phyloP scores from a whole-genome alignment of 92 coral and sea anemone genomes.

The Blastomussa wellsi region DNA sequence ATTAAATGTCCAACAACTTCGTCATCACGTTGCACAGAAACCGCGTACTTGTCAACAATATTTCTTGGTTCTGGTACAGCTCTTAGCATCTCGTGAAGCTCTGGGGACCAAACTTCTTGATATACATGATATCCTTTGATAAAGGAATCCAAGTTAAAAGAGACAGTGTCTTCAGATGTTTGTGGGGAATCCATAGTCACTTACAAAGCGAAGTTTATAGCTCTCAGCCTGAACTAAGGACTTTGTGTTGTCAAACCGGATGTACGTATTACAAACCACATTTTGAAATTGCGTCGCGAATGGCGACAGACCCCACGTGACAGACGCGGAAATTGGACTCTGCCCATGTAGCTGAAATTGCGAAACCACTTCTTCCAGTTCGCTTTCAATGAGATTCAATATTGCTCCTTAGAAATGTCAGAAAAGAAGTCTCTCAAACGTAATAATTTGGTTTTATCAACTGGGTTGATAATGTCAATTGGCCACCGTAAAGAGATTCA shows the following conservation, averaged over 20 bases:
- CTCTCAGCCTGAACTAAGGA: slow-evolving; percentile 24
- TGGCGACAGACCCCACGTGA: slow-evolving; percentile 19
- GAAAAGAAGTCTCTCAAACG: slow-evolving; percentile 43
- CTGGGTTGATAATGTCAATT: too few relatives aligned
- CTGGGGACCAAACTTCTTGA: slow-evolving; percentile 36
- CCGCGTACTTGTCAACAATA: slow-evolving; percentile 50
- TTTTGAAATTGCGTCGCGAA: slow-evolving; percentile 26
- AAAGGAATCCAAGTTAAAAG: slow-evolving; percentile 40
- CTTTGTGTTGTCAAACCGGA: slow-evolving; percentile 30
- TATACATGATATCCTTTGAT: slow-evolving; percentile 54
- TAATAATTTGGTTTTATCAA: too few relatives aligned
- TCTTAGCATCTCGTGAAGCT: slow-evolving; percentile 45
- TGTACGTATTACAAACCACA: slow-evolving; percentile 19
- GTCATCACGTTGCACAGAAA: too few relatives aligned
- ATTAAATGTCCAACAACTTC: slow-evolving; percentile 47
- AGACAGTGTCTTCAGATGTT: slow-evolving; percentile 44
- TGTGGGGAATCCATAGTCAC: slow-evolving; percentile 21
- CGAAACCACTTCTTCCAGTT: slow-evolving; percentile 33
- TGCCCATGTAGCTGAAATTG: background rate
- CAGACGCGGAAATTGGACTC: background rate
- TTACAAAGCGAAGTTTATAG: slow-evolving; percentile 18
- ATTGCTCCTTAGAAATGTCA: slow-evolving; percentile 20
- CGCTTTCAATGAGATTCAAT: slow-evolving; percentile 29
- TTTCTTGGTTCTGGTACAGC: slow-evolving; percentile 59
- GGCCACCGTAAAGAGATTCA: too few relatives aligned